Percentiles rank a stretch among this genome's conserved stretches.
phyloP scores from a whole-genome alignment of 2,888 invertebrate genomes.

The Ophion costatus region DNA sequence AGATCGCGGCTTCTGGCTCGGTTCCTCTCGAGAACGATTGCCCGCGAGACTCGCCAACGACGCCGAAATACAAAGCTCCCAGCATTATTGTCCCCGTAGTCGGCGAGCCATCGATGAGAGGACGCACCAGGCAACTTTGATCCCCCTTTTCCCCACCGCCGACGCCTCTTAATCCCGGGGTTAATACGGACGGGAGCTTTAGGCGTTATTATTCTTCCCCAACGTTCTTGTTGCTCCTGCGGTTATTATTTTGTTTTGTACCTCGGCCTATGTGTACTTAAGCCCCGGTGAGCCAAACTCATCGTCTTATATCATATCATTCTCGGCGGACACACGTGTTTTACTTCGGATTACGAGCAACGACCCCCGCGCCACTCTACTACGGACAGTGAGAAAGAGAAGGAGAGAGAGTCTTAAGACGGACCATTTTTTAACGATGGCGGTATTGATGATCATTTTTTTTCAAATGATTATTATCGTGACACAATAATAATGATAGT shows the following conservation, averaged over 20 bases:
- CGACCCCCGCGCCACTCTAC: neutral
- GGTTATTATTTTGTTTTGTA: neutral
- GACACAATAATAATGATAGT: no score
- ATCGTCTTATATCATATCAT: neutral
- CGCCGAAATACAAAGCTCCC: conserved; percentile 12
- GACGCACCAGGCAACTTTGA: conserved; percentile 2
- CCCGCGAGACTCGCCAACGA: conserved; percentile 7
- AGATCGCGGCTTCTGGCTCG: conserved; percentile 7
- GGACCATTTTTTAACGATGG: neutral
- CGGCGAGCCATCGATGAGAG: neutral
- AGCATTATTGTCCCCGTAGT: neutral
- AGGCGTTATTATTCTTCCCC: neutral
- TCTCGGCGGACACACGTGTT: conserved; percentile 2
- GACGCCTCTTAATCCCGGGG: conserved; percentile 8
- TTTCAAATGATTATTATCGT: neutral
- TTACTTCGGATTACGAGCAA: conserved; percentile 25
- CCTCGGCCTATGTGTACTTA: neutral
- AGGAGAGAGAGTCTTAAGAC: no score
- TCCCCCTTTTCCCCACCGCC: neutral
- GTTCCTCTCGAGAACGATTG: neutral
- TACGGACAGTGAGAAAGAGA: no score
- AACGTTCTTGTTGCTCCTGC: neutral
- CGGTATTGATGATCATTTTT: neutral
- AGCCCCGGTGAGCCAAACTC: neutral
- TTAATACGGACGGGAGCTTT: neutral